Evolutionary conservation across 1,140 invertebrate genomes (phyloP).

Genomic region (Tetramorium simillimum): DNA sequence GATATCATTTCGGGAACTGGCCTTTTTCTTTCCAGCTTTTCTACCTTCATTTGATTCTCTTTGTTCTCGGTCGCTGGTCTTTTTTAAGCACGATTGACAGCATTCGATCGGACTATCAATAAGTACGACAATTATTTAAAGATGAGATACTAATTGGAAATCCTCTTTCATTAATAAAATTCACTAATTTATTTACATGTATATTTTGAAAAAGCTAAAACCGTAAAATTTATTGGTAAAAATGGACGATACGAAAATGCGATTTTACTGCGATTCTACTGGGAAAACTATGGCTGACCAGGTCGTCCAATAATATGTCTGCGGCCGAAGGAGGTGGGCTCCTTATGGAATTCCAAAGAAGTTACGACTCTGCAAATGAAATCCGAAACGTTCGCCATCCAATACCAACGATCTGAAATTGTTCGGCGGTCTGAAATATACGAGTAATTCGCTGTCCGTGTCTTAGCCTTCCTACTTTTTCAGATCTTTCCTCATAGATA

Average conservation of each 20-base stretch:
- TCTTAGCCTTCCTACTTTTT: neutral
- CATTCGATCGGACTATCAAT: neutral
- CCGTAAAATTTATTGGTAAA: neutral
- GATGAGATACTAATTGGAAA: neutral
- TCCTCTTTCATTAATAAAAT: neutral
- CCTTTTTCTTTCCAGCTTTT: neutral
- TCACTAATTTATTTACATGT: neutral
- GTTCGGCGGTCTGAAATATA: conserved; percentile 69
- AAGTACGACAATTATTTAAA: neutral
- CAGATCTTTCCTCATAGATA: neutral
- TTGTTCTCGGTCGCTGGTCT: neutral
- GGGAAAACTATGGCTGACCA: conserved; percentile 18
- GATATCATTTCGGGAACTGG: conserved; percentile 27
- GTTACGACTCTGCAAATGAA: conserved; percentile 81
- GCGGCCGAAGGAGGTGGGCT: neutral
- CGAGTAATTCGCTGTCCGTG: conserved; percentile 57
- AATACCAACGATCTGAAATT: conserved; percentile 61
- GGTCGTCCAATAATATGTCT: conserved; percentile 30
- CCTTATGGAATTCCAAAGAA: conserved; percentile 77
- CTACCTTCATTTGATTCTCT: conserved; percentile 15
- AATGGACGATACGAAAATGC: neutral
- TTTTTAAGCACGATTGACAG: neutral
- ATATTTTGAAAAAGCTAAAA: neutral
- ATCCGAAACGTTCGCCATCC: conserved; percentile 68
- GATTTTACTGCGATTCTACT: neutral